phyloP scores from a whole-genome alignment of 2,113 vertebrate species.

The Neodon shergylaensis region DNA sequence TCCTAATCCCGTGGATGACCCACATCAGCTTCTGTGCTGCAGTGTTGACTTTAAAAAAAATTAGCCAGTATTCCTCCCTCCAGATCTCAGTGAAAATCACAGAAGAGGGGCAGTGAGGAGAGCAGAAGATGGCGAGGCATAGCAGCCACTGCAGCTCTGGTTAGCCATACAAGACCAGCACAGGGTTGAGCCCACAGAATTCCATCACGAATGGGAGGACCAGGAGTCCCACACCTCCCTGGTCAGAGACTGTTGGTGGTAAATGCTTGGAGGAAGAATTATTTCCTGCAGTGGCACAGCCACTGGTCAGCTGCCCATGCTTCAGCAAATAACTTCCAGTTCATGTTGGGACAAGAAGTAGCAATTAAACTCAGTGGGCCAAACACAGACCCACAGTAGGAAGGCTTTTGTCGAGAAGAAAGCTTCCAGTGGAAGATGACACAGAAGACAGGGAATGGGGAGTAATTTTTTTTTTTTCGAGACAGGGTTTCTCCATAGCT shows the following conservation, averaged over 20 bases:
- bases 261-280: neutral
- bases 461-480: neutral
- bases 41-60: constrained; percentile 97
- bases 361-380: neutral
- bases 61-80: constrained; percentile 86
- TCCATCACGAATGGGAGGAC: neutral
- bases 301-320: neutral
- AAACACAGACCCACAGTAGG: neutral
- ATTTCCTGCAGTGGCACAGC: neutral
- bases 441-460: too few species aligned
- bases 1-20: constrained; percentile 95
- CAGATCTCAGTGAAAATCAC: neutral
- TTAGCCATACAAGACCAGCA: neutral
- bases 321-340: neutral
- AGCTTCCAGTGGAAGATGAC: neutral
- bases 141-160: neutral
- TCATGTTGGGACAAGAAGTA: neutral
- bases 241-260: neutral
- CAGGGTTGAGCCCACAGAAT: neutral
- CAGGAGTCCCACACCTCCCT: neutral
- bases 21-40: constrained; percentile 95
- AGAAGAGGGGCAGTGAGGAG: neutral
- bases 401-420: neutral
- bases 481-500: too few species aligned
- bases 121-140: neutral